Conservation (phyloP, 1,140 invertebrate species). For the Drosophila takahashii region DNA sequence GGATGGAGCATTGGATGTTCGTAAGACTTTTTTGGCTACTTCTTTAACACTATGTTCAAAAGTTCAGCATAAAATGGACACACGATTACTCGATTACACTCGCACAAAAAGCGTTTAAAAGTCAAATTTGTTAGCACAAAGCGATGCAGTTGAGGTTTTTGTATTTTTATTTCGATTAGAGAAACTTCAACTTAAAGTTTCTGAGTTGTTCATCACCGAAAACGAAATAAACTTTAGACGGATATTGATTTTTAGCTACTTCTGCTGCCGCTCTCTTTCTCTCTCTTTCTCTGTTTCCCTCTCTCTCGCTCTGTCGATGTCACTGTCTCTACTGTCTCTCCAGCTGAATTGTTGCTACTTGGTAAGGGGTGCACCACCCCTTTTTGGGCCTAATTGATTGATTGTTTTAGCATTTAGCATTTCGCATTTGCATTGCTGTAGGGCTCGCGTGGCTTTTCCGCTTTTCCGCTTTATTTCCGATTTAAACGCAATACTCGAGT, state of each 20-base stretch:
- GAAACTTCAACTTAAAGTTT: slow-evolving; percentile 65
- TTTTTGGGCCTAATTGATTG: slow-evolving; percentile 68
- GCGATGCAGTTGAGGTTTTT: slow-evolving; percentile 39
- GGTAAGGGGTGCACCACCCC: background rate
- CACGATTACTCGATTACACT: slow-evolving; percentile 33
- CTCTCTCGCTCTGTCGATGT: slow-evolving; percentile 12
- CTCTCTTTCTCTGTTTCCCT: background rate
- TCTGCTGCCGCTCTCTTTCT: slow-evolving; percentile 30
- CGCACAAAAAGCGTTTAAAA: slow-evolving; percentile 1
- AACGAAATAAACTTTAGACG: slow-evolving; percentile 84
- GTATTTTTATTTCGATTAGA: slow-evolving; percentile 11
- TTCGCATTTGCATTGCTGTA: background rate
- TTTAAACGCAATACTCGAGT: background rate
- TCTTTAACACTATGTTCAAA: slow-evolving; percentile 21
- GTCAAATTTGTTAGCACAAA: slow-evolving; percentile 53
- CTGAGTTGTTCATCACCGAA: slow-evolving; percentile 57
- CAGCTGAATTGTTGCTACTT: slow-evolving; percentile 13
- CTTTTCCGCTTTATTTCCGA: background rate
- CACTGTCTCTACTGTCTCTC: slow-evolving; percentile 13
- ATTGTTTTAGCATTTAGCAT: slow-evolving; percentile 48
- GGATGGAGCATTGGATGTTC: slow-evolving; percentile 64
- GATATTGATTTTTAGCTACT: slow-evolving; percentile 83
- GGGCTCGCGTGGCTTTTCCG: background rate
- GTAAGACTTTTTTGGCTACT: slow-evolving; percentile 11
- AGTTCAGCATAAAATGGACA: slow-evolving; percentile 74